Evolutionary conservation across 2,797 vertebrate species (phyloP), one percentile per base, ranked within the genome.

Genomic region (Crenuchus spilurus): DNA sequence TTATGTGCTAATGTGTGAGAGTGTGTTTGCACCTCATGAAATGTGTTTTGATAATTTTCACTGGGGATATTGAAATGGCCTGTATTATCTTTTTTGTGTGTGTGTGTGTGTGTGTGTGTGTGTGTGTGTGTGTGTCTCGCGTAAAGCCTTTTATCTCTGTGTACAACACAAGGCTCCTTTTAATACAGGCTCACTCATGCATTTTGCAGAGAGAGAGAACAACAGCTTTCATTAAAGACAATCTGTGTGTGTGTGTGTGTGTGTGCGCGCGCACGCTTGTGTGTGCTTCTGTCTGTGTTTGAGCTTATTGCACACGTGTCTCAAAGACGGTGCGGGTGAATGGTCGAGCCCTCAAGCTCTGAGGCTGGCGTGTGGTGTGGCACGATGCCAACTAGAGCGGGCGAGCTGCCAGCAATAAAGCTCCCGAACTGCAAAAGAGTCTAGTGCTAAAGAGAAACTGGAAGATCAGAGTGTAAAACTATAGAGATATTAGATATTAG

Each of bases 101-200:
- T 63, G 33, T 62, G 60, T 24, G 42, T 58, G 33, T 48, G 61
- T 30, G 57, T 52, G 16, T 30, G 41, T 51, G 64, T 63, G 63
- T 64, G 18, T 67, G 55, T 70, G 61, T 76, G 64, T 77, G 57
- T 72, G 58, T 76, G 41, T 75, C 31, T 42, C 48, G 46, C 46
- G 70, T 63, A 71, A 65, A 72, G 62, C 55, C 58, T 75, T 79
- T 75, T 79, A 73, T 79, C 67, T 73, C 72, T 75, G 64, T 77
- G 37, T 80, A 62, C 60, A 74, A 75, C 48, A 70, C 35, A 54
- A 83, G 70, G 52, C 68, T 70, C 54, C 18, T 78, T 85, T 86
- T 84, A 84, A 86, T 84, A 84, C 78, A 70, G 77, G 74, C 82
- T 85, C 66, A 81, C 78, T 83, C 80, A 82, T 80, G 75, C 73